Evolutionary conservation across 2,888 invertebrate species (phyloP).

Genomic region (Rhingia rostrata): DNA sequence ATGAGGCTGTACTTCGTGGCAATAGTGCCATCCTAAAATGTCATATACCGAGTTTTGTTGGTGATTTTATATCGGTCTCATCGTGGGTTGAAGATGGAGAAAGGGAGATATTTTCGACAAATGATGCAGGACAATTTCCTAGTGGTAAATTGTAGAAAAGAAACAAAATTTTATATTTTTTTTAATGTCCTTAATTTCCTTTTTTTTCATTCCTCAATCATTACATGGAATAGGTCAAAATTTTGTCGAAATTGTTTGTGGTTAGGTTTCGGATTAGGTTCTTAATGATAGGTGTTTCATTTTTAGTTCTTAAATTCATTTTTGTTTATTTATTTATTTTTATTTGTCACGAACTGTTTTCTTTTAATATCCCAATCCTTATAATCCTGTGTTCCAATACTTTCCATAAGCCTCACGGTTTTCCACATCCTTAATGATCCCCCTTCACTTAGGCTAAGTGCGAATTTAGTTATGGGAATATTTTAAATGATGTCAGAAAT

Average conservation of each 20-base stretch:
- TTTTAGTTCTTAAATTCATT: conserved; percentile 77
- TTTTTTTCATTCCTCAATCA: conserved; percentile 54
- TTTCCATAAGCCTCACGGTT: conserved; percentile 86
- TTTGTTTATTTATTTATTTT: conserved; percentile 16
- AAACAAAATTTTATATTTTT: conserved; percentile 71
- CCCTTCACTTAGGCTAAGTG: conserved; percentile 84
- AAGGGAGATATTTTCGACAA: conserved; percentile 84
- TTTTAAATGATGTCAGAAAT: conserved; percentile 19
- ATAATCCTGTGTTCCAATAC: conserved; percentile 77
- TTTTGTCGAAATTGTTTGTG: conserved; percentile 31
- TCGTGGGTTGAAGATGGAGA: conserved; percentile 93
- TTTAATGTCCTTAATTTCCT: conserved; percentile 68
- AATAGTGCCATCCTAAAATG: conserved; percentile 96
- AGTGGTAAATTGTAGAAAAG: conserved; percentile 76
- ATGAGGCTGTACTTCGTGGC: conserved; percentile 94
- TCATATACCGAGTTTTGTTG: conserved; percentile 96
- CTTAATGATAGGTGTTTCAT: conserved; percentile 25
- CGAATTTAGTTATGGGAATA: conserved; percentile 33
- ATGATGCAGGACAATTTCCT: conserved; percentile 76
- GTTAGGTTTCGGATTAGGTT: conserved; percentile 53
- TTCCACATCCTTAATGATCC: conserved; percentile 84
- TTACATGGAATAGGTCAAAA: conserved; percentile 20
- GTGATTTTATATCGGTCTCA: conserved; percentile 93
- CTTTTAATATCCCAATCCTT: conserved; percentile 67
- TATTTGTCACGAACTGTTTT: conserved; percentile 70